Conservation (phyloP, 2,888 invertebrate genomes). For the Tanypteryx hageni region DNA sequence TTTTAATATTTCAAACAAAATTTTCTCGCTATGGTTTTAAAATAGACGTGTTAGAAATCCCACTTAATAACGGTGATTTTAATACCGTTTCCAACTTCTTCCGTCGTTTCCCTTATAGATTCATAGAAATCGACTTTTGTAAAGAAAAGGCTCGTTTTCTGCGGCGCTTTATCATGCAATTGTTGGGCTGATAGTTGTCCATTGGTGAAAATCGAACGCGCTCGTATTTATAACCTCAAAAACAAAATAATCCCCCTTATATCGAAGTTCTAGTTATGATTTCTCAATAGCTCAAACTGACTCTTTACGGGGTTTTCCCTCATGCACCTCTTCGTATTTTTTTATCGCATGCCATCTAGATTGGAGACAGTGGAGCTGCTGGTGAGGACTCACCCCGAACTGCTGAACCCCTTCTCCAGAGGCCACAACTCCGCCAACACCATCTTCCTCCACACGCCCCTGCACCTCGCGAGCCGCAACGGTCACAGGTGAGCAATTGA, state of each 20-base stretch:
- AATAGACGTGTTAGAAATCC: no score
- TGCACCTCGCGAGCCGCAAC: slow-evolving; percentile 95
- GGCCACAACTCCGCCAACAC: slow-evolving; percentile 75
- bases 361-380: slow-evolving; percentile 92
- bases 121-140: no score
- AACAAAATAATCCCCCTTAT: not conserved
- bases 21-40: no score
- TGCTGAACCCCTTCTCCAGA: slow-evolving; percentile 79
- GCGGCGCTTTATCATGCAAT: no score
- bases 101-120: no score
- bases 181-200: no score
- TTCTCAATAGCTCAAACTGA: not conserved
- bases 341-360: slow-evolving; percentile 74
- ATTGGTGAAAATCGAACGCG: no score
- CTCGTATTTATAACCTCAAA: no score
- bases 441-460: slow-evolving; percentile 87
- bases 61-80: no score
- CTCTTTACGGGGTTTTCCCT: not conserved
- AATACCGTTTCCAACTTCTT: no score
- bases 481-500: slow-evolving; percentile 87
- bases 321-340: not conserved
- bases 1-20: no score
- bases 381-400: slow-evolving; percentile 88
- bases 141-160: no score
- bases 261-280: not conserved